Conservation (phyloP, 2,113 vertebrate genomes). For the Caranx ignobilis region DNA sequence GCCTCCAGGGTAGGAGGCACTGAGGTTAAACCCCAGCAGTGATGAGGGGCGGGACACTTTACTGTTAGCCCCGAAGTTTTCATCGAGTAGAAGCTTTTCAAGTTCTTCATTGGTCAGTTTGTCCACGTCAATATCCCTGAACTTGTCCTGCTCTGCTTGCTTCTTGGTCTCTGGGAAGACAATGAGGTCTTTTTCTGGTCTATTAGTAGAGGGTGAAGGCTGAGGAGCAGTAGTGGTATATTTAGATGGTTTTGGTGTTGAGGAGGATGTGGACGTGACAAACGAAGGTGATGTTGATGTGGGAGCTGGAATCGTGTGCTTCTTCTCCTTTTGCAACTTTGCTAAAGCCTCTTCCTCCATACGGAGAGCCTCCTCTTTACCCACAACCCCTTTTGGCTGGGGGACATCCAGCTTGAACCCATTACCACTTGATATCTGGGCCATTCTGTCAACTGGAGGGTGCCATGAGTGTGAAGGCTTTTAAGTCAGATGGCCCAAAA, state of each 20-base stretch:
- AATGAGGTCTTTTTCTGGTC: slow-evolving; percentile 94
- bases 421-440: slow-evolving; percentile 93
- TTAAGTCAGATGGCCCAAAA: slow-evolving; percentile 64
- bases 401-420: slow-evolving; percentile 88
- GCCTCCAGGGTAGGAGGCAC: slow-evolving; percentile 88
- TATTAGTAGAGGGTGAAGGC: slow-evolving; percentile 71
- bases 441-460: slow-evolving; percentile 88
- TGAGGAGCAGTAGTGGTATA: slow-evolving; percentile 71
- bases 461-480: slow-evolving; percentile 80
- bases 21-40: slow-evolving; percentile 87
- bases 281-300: slow-evolving; percentile 60
- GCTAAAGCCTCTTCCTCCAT: slow-evolving; percentile 98
- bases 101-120: slow-evolving; percentile 93
- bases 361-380: slow-evolving; percentile 97
- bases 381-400: slow-evolving; percentile 89
- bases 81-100: slow-evolving; percentile 94
- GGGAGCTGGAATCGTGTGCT: slow-evolving; percentile 71
- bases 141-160: slow-evolving; percentile 83
- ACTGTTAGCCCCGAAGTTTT: slow-evolving; percentile 88
- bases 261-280: slow-evolving; percentile 47
- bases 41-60: slow-evolving; percentile 79
- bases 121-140: slow-evolving; percentile 90
- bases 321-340: slow-evolving; percentile 91
- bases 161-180: slow-evolving; percentile 93
- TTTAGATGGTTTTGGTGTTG: slow-evolving; percentile 54